Conservation (phyloP, 1,140 invertebrate genomes). For the Branchinecta lindahli region DNA sequence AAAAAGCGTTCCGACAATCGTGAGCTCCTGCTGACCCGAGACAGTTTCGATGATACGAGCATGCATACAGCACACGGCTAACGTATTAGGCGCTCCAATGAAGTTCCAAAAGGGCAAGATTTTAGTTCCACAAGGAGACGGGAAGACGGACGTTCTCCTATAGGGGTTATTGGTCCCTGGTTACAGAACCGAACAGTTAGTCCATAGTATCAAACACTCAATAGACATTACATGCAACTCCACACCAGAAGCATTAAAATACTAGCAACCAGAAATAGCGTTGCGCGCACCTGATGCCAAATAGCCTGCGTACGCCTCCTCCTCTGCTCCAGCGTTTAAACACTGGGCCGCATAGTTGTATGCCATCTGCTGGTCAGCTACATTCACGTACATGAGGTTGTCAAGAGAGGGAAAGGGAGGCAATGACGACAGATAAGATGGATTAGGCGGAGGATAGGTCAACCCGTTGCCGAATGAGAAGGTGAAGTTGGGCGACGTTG, state of each 20-base stretch:
- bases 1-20: too few relatives aligned
- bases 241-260: not conserved
- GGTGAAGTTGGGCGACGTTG: not conserved
- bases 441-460: not conserved
- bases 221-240: too few relatives aligned
- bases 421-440: not conserved
- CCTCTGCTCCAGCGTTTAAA: not conserved
- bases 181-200: too few relatives aligned
- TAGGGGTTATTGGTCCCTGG: too few relatives aligned
- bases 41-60: too few relatives aligned
- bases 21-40: too few relatives aligned
- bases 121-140: too few relatives aligned
- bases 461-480: slow-evolving; percentile 2
- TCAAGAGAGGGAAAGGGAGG: slow-evolving; percentile 5
- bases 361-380: slow-evolving; percentile 1
- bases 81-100: too few relatives aligned
- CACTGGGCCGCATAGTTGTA: not conserved
- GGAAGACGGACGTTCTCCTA: too few relatives aligned
- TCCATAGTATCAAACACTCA: too few relatives aligned
- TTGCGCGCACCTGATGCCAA: slow-evolving; percentile 10
- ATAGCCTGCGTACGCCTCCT: not conserved
- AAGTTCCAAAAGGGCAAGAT: too few relatives aligned
- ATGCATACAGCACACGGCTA: too few relatives aligned
- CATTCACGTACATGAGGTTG: not conserved
- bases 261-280: not conserved